Base-by-base conservation (phyloP, 2,113 vertebrate species). In the Hypomesus transpacificus region DNA sequence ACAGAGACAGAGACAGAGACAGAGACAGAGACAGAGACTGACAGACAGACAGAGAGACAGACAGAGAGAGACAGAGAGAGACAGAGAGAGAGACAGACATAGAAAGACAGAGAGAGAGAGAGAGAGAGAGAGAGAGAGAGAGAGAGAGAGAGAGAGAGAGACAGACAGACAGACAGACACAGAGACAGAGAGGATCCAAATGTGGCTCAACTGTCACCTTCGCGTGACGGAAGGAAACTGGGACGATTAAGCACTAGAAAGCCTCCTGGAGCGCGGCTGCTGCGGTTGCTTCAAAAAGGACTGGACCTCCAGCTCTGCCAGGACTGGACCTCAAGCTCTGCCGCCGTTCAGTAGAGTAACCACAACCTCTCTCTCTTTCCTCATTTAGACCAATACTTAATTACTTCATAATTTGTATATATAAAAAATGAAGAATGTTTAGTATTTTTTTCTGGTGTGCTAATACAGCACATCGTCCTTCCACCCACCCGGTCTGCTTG, bases 141-240 rank as follows among this genome's bases (percentile, higher is more conserved):
- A 69, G 17, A 57, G 24, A 58, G 52, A 58, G 26, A 57, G 22
- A 69, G 52, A 31, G 22, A 69, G 50, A 69, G 24, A 57, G 22
- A 22, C 46, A 53, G 69, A 69, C 31, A 58, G 21, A 69, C 53
- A n/a, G 1, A 68, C 3, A 56, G 34, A 34, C 3, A 17, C 53
- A n/a, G 1, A 68, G 2, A 56, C 20, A 34, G 1, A 17, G 34
- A 21, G 8, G 3, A 3, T 65, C 18, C 59, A 60, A 60, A 60
- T 24, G 16, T 34, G 16, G 60, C 26, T 11, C 17, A 6, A 34
- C 60, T 17, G 18, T 28, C 26, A 62, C 22, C 14, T 5, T 26
- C 8, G 60, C 24, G 18, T 14, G 14, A 56, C 14, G 17, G 26
- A 16, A 62, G 14, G 22, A 26, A 31, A 17, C 28, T 62, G 24